These are phyloP conservation scores for Aphis gossypii DNA, from an alignment of 1,140 invertebrate genomes.

Conservation along the genomic window DNA sequence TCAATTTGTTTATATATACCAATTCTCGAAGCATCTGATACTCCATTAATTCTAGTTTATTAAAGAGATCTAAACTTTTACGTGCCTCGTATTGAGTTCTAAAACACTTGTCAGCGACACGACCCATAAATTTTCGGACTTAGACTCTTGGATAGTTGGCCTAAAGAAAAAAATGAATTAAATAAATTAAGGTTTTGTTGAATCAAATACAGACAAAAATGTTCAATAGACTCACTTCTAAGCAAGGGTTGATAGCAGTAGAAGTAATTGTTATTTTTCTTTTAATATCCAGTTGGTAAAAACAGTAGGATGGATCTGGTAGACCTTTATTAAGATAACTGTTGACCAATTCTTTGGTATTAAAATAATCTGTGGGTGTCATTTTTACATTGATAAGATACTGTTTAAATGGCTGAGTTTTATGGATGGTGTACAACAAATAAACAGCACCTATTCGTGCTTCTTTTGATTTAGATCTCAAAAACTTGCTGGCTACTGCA, in stretches of 20 bases:
- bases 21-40: not conserved
- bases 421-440: not conserved
- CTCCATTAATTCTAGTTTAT: constrained; percentile 19
- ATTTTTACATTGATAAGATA: constrained; percentile 28
- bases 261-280: constrained; percentile 37
- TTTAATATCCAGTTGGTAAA: not conserved
- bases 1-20: constrained; percentile 33
- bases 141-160: constrained; percentile 33
- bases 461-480: constrained; percentile 13
- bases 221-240: not conserved
- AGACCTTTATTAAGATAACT: not conserved
- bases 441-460: constrained; percentile 41
- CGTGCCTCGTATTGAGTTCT: not conserved
- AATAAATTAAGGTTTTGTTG: not conserved
- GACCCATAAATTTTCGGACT: constrained; percentile 30
- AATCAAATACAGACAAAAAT: not conserved
- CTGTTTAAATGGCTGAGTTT: not conserved
- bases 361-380: not conserved
- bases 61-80: not conserved
- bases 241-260: not conserved
- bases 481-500: not conserved
- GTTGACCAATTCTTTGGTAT: not conserved
- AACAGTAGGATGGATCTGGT: not conserved
- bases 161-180: not conserved
- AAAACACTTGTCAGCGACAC: constrained; percentile 4